These are phyloP conservation scores for Myiozetetes cayanensis DNA, from an alignment of 2,113 vertebrate genomes.

Conservation along the genomic window DNA sequence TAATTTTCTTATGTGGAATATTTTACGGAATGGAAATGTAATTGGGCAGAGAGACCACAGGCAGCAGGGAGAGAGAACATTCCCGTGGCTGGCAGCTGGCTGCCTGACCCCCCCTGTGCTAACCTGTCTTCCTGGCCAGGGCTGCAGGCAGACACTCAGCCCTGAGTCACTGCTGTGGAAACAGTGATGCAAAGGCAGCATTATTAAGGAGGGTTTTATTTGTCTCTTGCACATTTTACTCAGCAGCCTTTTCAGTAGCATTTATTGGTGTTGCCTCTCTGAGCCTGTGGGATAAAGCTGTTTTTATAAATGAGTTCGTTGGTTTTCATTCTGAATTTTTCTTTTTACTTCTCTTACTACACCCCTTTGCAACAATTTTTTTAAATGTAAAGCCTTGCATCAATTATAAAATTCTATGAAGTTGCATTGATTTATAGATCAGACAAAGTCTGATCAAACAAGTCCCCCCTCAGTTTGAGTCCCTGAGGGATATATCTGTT, in stretches of 20 bases:
- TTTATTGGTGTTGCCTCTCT: background rate
- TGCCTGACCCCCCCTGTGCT: background rate
- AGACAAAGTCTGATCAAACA: background rate
- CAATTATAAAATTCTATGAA: background rate
- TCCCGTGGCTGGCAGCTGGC: background rate
- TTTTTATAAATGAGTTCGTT: background rate
- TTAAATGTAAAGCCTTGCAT: background rate
- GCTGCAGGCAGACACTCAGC: background rate
- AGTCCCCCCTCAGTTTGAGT: background rate
- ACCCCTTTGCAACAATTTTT: background rate
- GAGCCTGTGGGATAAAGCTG: background rate
- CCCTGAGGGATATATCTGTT: background rate
- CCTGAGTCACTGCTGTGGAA: conserved; percentile 9
- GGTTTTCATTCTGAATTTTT: background rate
- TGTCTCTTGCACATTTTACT: background rate
- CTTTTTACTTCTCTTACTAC: background rate
- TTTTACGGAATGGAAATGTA: background rate
- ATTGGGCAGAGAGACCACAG: background rate
- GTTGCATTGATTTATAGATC: background rate
- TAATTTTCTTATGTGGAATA: background rate
- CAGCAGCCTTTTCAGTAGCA: background rate
- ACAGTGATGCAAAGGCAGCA: background rate
- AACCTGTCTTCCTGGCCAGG: background rate
- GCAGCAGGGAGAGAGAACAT: background rate
- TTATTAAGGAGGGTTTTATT: background rate